Evolutionary conservation across 2,888 invertebrate species (phyloP).

Genomic region (Epinotia demarniana): DNA sequence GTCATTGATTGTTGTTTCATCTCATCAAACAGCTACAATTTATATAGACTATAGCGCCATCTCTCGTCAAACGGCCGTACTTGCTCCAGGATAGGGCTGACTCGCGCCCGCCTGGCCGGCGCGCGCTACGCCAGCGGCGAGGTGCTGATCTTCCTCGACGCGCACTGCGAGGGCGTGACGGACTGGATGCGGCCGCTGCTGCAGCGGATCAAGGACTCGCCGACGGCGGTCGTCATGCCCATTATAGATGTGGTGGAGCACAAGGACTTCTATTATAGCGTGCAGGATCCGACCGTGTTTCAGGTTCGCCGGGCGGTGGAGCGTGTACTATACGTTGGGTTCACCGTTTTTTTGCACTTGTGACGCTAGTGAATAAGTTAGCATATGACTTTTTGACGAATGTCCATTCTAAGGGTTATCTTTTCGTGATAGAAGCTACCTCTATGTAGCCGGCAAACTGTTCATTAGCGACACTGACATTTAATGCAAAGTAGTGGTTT

Average conservation of each 20-base stretch:
- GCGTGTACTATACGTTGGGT: neutral
- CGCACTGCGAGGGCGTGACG: constrained; percentile 93
- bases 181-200: constrained; percentile 96
- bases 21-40: neutral
- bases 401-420: neutral
- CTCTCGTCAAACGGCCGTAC: constrained; percentile 27
- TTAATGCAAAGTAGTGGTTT: neutral
- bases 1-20: neutral
- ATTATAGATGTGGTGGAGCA: constrained; percentile 98
- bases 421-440: too few species aligned
- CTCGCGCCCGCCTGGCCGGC: constrained; percentile 94
- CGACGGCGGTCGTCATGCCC: constrained; percentile 93
- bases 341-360: neutral
- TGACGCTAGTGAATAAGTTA: neutral
- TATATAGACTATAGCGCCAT: constrained; percentile 7
- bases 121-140: constrained; percentile 92
- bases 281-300: constrained; percentile 79
- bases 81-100: constrained; percentile 92
- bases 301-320: constrained; percentile 64
- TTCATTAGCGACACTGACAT: neutral
- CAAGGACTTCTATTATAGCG: constrained; percentile 89
- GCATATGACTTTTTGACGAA: neutral
- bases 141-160: constrained; percentile 94
- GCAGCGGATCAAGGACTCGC: constrained; percentile 92
- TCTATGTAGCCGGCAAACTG: neutral